Conservation (phyloP, 2,888 invertebrate genomes). For the Rhopalosiphum nymphaeae region DNA sequence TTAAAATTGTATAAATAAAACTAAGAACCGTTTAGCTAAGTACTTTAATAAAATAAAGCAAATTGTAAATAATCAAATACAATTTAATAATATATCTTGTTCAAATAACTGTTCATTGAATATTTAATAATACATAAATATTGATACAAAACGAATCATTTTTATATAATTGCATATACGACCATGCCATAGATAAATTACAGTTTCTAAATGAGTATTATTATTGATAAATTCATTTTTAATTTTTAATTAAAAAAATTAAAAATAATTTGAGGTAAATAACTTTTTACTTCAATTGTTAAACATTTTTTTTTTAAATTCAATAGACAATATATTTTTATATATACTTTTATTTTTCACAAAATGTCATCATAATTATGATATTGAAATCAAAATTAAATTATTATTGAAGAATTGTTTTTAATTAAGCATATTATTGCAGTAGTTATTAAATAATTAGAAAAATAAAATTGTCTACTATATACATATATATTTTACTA, state of each 20-base stretch:
- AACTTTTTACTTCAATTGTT: not conserved
- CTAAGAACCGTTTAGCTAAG: not conserved
- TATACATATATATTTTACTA: too few relatives aligned
- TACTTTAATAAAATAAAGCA: not conserved
- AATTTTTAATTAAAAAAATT: not conserved
- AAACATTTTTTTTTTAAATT: too few relatives aligned
- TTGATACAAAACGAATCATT: not conserved
- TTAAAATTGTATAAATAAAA: not conserved
- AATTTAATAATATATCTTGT: not conserved
- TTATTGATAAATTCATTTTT: not conserved
- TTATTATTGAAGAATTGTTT: too few relatives aligned
- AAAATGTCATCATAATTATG: too few relatives aligned
- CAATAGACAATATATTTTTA: too few relatives aligned
- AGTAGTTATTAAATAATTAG: too few relatives aligned
- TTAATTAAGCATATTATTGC: too few relatives aligned
- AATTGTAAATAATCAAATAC: not conserved
- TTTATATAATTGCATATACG: not conserved
- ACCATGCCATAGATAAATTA: not conserved
- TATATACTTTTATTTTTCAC: too few relatives aligned
- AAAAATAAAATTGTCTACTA: too few relatives aligned
- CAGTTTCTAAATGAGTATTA: not conserved
- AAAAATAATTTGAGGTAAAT: not conserved
- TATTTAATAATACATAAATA: not conserved
- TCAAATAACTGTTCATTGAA: not conserved
- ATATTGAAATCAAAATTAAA: too few relatives aligned